Evolutionary conservation across 2,888 invertebrate species (phyloP).

Genomic region (Hypsopygia costalis): DNA sequence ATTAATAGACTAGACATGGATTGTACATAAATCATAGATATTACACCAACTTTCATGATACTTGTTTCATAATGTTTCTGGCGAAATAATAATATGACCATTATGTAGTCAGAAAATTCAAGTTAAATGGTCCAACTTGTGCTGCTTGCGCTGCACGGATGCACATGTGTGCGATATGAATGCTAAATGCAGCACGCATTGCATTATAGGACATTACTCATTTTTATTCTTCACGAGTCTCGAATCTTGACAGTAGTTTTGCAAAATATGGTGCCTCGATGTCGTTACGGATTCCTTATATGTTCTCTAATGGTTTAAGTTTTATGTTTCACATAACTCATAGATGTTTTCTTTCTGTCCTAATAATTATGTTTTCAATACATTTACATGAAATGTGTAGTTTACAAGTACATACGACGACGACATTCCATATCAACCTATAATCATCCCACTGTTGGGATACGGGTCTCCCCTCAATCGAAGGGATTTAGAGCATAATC

Average conservation of each 20-base stretch:
- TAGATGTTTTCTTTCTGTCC: not conserved
- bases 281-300: conserved; percentile 4
- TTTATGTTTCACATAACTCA: not conserved
- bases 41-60: too few species aligned
- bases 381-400: too few species aligned
- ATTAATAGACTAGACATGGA: too few species aligned
- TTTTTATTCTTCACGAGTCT: conserved; percentile 35
- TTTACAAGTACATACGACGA: too few species aligned
- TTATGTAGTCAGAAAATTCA: not conserved
- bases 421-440: too few species aligned
- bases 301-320: conserved; percentile 6
- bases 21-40: too few species aligned
- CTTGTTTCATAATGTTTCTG: too few species aligned
- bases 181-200: conserved; percentile 34
- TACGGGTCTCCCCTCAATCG: too few species aligned
- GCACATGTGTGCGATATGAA: conserved; percentile 28
- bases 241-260: conserved; percentile 11
- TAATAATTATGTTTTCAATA: too few species aligned
- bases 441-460: too few species aligned
- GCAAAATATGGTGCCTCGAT: conserved; percentile 6
- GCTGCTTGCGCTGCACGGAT: not conserved
- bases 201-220: conserved; percentile 42
- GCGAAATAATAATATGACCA: not conserved
- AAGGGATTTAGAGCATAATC: too few species aligned
- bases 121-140: not conserved